Conservation (phyloP, 2,797 vertebrate species). For the Spheniscus humboldti region DNA sequence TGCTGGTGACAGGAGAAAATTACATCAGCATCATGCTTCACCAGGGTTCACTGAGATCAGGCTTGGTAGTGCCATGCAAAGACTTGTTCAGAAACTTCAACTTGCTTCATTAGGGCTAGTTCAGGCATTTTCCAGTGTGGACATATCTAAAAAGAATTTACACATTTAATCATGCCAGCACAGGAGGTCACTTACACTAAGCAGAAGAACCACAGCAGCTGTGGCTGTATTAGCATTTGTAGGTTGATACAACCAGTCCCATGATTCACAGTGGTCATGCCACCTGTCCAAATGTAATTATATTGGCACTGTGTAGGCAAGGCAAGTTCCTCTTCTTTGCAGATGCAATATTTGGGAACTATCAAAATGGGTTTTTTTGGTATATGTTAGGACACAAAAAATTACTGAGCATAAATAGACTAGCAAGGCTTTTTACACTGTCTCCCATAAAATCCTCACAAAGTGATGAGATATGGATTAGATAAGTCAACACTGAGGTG, state of each 20-base stretch:
- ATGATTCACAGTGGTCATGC: rapidly evolving
- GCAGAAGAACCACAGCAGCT: not conserved
- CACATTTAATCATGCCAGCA: not conserved
- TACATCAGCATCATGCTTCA: not conserved
- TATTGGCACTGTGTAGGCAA: not conserved
- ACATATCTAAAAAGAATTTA: not conserved
- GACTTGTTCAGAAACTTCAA: not conserved
- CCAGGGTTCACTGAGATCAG: not conserved
- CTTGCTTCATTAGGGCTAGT: not conserved
- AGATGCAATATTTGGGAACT: not conserved
- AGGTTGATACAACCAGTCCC: not conserved
- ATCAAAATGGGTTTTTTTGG: not conserved
- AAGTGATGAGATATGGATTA: not conserved
- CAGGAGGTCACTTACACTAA: not conserved
- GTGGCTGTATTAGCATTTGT: not conserved
- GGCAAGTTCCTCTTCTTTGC: not conserved
- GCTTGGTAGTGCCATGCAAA: not conserved
- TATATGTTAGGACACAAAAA: not conserved
- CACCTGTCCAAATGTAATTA: not conserved
- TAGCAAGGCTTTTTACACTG: not conserved
- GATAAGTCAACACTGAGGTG: not conserved
- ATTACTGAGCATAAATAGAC: not conserved
- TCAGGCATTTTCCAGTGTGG: not conserved
- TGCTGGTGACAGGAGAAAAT: not conserved
- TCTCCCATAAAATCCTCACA: not conserved